A percentile compares a stretch with the other conserved stretches of the same genome.
Evolutionary conservation across 2,888 invertebrate genomes (phyloP).

Genomic region (Shargacucullia verbasci): DNA sequence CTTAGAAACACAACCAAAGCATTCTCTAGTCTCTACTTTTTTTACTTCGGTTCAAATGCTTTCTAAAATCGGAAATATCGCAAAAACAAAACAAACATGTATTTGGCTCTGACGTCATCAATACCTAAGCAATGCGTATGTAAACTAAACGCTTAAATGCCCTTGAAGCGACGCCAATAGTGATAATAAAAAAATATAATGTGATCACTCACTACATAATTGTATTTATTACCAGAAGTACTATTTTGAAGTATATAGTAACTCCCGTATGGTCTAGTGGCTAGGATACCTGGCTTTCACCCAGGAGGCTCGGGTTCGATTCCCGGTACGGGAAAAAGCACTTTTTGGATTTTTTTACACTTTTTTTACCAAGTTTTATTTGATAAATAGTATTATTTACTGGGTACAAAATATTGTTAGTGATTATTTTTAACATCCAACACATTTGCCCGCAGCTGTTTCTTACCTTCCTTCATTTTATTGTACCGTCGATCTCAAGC

Average conservation of each 20-base stretch:
- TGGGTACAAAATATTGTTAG: no score
- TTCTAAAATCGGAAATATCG: neutral
- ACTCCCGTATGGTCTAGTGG: slow-evolving; percentile 75
- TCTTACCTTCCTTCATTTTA: no score
- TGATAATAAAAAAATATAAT: neutral
- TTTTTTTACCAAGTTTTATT: no score
- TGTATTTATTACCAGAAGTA: neutral
- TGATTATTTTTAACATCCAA: no score
- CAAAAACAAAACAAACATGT: neutral
- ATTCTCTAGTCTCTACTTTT: no score
- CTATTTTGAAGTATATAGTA: neutral
- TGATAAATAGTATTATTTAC: no score
- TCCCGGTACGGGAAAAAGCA: slow-evolving; percentile 90
- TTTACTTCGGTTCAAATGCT: neutral
- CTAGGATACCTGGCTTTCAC: slow-evolving; percentile 93
- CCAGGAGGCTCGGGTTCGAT: slow-evolving; percentile 93
- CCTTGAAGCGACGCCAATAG: slow-evolving; percentile 12
- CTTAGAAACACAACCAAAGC: no score
- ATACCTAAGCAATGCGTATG: neutral
- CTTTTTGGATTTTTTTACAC: slow-evolving; percentile 23
- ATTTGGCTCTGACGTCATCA: slow-evolving; percentile 20
- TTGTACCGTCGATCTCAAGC: no score
- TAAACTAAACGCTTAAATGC: neutral
- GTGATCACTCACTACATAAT: neutral
- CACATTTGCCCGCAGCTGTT: no score